phyloP scores from a whole-genome alignment of 2,113 vertebrate species.

The Sylvilagus bachmani region DNA sequence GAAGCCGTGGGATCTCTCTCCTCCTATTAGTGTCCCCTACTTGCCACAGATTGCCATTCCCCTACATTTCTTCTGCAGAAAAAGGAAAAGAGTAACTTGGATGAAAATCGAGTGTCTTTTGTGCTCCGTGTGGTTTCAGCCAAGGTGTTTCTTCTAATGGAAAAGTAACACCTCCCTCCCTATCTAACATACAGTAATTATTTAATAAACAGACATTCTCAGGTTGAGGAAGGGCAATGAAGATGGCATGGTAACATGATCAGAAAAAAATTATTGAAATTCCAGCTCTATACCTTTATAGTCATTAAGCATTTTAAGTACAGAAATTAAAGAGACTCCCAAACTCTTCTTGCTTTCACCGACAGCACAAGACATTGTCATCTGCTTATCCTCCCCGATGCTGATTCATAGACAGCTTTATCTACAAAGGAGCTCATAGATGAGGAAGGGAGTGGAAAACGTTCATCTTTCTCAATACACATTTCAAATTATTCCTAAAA shows the following conservation, averaged over 20 bases:
- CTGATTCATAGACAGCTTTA: neutral
- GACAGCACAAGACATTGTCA: neutral
- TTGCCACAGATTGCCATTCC: neutral
- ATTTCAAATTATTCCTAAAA: neutral
- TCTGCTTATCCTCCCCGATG: neutral
- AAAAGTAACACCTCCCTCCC: neutral
- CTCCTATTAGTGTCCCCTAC: neutral
- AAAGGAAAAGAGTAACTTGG: neutral
- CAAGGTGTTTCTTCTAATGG: neutral
- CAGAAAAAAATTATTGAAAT: neutral
- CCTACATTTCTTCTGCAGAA: neutral
- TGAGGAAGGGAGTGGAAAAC: neutral
- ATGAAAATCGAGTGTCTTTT: neutral
- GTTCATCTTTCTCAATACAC: neutral
- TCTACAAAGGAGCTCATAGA: neutral
- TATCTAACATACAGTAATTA: neutral
- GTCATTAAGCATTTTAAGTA: no score
- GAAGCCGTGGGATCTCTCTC: neutral
- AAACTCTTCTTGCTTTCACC: neutral
- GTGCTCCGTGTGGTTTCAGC: neutral
- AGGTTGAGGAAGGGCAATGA: neutral
- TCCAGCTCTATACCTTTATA: neutral
- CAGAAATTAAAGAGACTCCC: no score
- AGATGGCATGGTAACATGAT: neutral
- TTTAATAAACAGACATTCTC: conserved; percentile 26